Base-by-base conservation (phyloP, 2,888 invertebrate genomes). In the Maniola hyperantus region DNA sequence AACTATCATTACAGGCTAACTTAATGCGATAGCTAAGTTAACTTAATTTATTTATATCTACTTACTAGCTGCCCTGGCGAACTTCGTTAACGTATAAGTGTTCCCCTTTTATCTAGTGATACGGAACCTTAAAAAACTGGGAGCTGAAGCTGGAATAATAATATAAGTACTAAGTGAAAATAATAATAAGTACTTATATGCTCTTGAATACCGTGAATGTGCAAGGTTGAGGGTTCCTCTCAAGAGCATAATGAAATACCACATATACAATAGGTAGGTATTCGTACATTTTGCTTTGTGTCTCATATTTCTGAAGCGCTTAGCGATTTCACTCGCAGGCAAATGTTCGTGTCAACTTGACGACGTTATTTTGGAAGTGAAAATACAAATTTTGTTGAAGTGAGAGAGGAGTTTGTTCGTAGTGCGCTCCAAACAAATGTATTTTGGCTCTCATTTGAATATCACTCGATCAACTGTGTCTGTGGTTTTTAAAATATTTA, bases 281-380 rank as follows among this genome's bases (percentile, higher is more conserved):
- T 42, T 58, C 44, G 36, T 55, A 18, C 15, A 53, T 59, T 60
- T 55, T 34, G 62, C 57, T 64, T 67, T 67, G 39, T 61, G 48
- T 66, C 64, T 64, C 51, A 65, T 63, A 65, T 60, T 44, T 67
- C 59, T 65, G 15, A 36, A 57, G 20, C 55, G 54, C 59, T 67
- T 65, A 55, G 62, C 55, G 62, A 65, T 67, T 70, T 59, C 46
- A 54, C 54, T 65, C 57, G 46, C 58, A 63, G 58, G 39, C 64
- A 67, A 20, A 42, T 67, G 59, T 55, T 46, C 44, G 18, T 65
- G 65, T 53, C 65, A 70, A 65, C 63, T 34, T 55, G 67, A 67
- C 58, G 65, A 51, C 58, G 58, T 61, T 51, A 48, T 58, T 57
- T 57, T 42, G 39, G 11, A 36, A 15, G 54, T 13, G 42, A 5